A percentile compares a stretch with the other conserved stretches of the same genome.
Conservation (phyloP, 2,113 vertebrate species). For the Lophochroa leadbeateri region DNA sequence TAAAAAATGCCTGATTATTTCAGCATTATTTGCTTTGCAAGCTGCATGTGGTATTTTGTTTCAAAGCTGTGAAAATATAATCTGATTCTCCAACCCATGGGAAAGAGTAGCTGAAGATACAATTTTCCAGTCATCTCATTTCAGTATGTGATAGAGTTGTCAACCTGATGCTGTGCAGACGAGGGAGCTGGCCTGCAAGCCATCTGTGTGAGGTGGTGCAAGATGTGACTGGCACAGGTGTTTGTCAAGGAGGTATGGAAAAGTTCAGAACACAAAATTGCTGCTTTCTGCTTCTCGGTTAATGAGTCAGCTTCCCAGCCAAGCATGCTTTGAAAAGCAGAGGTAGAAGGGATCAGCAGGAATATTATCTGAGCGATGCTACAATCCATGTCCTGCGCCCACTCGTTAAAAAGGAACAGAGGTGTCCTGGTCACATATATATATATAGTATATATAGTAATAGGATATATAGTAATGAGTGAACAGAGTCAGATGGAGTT, state of each 20-base stretch:
- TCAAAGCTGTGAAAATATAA: constrained; percentile 36
- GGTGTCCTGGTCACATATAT: not conserved
- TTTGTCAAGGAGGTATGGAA: not conserved
- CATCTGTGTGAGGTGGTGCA: not conserved
- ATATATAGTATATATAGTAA: too few species aligned
- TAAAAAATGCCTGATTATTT: constrained; percentile 31
- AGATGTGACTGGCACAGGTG: not conserved
- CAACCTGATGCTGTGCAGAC: not conserved
- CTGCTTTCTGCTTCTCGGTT: not conserved
- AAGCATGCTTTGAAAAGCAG: not conserved
- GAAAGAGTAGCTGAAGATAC: not conserved
- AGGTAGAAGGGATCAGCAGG: not conserved
- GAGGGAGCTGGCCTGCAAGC: not conserved
- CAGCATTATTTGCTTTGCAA: constrained; percentile 33
- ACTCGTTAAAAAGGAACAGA: not conserved
- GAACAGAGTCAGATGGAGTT: not conserved
- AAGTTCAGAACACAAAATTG: constrained; percentile 5
- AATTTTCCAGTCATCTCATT: not conserved
- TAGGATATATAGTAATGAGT: not conserved
- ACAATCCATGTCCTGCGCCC: not conserved
- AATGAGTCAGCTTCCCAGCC: not conserved
- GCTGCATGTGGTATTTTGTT: constrained; percentile 33
- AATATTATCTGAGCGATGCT: not conserved
- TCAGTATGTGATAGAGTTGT: not conserved
- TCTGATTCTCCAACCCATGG: constrained; percentile 17